Conservation (phyloP, 2,888 invertebrate species). For the Zaprionus bogoriensis region DNA sequence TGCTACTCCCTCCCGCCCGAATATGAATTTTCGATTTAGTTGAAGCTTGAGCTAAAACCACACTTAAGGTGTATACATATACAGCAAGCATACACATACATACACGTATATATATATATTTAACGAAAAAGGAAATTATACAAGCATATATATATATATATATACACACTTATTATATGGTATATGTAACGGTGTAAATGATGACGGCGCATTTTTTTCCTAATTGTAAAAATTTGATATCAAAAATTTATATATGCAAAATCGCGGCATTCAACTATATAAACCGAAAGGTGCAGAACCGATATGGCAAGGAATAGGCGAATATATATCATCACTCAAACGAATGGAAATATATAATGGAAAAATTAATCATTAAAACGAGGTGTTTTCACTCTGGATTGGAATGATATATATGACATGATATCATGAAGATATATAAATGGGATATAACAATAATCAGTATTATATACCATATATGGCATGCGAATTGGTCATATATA, state of each 20-base stretch:
- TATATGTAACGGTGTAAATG: slow-evolving; percentile 49
- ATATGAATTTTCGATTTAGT: slow-evolving; percentile 1
- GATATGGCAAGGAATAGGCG: slow-evolving; percentile 50
- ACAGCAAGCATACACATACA: slow-evolving; percentile 16
- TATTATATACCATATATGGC: not conserved
- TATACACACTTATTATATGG: slow-evolving; percentile 3
- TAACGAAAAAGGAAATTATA: slow-evolving; percentile 54
- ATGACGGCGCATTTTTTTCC: slow-evolving; percentile 70
- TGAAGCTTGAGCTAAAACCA: slow-evolving; percentile 9
- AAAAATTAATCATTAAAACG: slow-evolving; percentile 55
- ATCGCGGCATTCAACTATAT: slow-evolving; percentile 43
- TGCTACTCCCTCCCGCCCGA: not conserved
- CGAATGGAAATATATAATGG: slow-evolving; percentile 64
- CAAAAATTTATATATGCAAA: slow-evolving; percentile 71
- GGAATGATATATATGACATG: not conserved
- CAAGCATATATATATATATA: slow-evolving; percentile 9
- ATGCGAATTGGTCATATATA: too few species aligned
- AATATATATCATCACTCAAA: slow-evolving; percentile 68
- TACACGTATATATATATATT: slow-evolving; percentile 35
- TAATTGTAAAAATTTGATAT: slow-evolving; percentile 74
- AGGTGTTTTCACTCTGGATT: not conserved
- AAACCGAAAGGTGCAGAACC: slow-evolving; percentile 21
- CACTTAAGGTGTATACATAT: slow-evolving; percentile 1
- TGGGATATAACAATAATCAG: too few species aligned
- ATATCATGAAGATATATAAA: not conserved